A percentile compares a stretch with the other conserved stretches of the same genome.
Evolutionary conservation across 2,113 vertebrate species (phyloP).

Genomic region (Macaca mulatta): DNA sequence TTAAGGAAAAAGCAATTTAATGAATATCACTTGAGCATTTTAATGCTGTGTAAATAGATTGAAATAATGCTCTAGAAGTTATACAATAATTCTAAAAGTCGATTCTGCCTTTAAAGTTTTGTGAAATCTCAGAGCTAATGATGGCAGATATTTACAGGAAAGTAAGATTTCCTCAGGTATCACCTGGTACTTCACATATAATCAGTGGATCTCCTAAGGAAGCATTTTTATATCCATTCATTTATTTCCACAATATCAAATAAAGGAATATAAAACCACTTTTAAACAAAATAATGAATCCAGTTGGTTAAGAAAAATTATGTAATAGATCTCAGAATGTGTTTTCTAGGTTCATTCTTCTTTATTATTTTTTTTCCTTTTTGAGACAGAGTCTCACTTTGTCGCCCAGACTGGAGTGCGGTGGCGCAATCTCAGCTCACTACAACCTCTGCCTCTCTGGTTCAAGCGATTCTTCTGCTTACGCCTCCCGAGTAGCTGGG

Average conservation of each 20-base stretch:
- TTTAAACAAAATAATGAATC: not conserved
- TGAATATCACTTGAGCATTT: constrained; percentile 41
- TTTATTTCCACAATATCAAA: not conserved
- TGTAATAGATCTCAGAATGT: not conserved
- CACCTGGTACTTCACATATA: not conserved
- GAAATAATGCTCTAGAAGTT: not conserved
- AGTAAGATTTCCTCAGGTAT: not conserved
- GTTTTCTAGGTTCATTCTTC: not conserved
- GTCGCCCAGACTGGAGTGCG: too few relatives aligned
- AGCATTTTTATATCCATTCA: not conserved
- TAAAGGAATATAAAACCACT: not conserved
- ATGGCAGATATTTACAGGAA: not conserved
- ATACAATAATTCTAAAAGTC: not conserved
- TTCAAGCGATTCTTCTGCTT: too few relatives aligned
- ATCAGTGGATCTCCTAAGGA: not conserved
- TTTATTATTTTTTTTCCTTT: too few relatives aligned
- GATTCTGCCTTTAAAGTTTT: not conserved
- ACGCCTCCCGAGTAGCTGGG: too few relatives aligned
- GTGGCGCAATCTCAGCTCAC: too few relatives aligned
- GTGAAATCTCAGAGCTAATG: not conserved
- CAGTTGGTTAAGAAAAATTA: not conserved
- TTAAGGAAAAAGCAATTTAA: not conserved
- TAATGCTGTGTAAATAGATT: constrained; percentile 15
- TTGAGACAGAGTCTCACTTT: too few relatives aligned
- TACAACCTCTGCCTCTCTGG: too few relatives aligned